Evolutionary conservation across 2,113 vertebrate species (phyloP).

Genomic region (Micronisus gabar): DNA sequence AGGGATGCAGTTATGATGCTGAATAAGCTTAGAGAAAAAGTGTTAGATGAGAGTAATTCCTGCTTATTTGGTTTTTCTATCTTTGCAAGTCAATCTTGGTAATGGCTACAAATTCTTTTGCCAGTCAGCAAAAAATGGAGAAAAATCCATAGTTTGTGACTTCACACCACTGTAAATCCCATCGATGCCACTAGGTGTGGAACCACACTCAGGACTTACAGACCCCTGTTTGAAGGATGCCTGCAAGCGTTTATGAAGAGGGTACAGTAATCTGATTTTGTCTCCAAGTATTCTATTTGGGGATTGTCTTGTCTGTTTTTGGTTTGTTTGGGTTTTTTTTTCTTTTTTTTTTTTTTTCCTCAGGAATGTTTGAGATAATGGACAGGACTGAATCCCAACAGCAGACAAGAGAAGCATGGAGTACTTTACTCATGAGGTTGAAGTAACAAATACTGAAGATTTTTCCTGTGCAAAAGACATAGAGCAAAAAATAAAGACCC

Average conservation of each 20-base stretch:
- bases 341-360: background rate
- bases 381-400: background rate
- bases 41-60: background rate
- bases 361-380: background rate
- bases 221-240: rapidly evolving
- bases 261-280: background rate
- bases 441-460: background rate
- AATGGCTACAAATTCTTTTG: background rate
- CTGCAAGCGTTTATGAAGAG: background rate
- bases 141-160: background rate
- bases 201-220: background rate
- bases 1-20: background rate
- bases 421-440: background rate
- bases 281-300: background rate
- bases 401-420: background rate
- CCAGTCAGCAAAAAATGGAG: rapidly evolving
- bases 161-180: background rate
- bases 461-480: background rate
- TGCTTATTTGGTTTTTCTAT: background rate
- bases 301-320: too few species aligned
- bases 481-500: background rate
- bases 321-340: background rate
- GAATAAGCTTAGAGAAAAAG: background rate
- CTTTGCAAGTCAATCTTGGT: background rate
- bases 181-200: background rate